phyloP scores from a whole-genome alignment of 2,797 vertebrate species.

The Amazonetta brasiliensis region DNA sequence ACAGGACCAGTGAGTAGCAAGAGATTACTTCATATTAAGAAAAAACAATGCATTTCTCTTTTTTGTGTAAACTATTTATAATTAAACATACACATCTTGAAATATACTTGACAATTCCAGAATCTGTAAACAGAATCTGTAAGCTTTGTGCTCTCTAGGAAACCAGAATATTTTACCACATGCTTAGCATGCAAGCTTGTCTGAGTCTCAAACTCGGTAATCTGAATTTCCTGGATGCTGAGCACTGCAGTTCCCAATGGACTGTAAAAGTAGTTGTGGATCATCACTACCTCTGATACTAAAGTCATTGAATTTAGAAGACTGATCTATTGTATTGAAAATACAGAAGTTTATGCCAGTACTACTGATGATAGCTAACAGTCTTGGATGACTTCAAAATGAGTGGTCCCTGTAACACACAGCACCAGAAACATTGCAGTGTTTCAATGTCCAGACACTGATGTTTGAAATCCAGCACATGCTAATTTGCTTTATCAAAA shows the following conservation, averaged over 20 bases:
- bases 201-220: not conserved
- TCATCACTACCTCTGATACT: not conserved
- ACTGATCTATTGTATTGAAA: not conserved
- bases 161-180: not conserved
- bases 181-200: not conserved
- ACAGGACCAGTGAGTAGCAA: not conserved
- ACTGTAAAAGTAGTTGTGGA: not conserved
- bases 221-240: not conserved
- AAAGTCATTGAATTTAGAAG: not conserved
- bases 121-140: not conserved
- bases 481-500: not conserved
- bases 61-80: not conserved
- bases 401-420: not conserved
- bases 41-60: not conserved
- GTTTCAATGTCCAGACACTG: not conserved
- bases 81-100: not conserved
- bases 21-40: not conserved
- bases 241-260: accelerated
- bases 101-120: not conserved
- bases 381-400: not conserved
- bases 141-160: not conserved
- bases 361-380: not conserved
- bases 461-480: not conserved
- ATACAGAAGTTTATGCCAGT: not conserved
- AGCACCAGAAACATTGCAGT: not conserved